These are phyloP conservation scores for Ibidorhyncha struthersii DNA, from an alignment of 2,113 vertebrate genomes.

Conservation along the genomic window DNA sequence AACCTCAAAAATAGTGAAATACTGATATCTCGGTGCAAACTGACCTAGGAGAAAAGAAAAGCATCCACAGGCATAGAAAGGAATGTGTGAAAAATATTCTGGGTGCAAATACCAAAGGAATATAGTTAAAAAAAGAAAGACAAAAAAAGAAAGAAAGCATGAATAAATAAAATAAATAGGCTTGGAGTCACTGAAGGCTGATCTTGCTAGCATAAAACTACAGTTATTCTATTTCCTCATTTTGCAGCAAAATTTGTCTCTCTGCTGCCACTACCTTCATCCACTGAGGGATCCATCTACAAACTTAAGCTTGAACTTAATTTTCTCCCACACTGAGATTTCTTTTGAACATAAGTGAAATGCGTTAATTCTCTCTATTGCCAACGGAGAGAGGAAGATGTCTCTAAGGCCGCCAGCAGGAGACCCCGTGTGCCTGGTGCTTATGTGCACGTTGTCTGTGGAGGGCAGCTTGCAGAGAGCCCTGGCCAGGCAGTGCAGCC, in stretches of 20 bases:
- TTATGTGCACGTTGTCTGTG: rapidly evolving
- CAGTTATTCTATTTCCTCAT: neutral
- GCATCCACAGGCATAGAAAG: neutral
- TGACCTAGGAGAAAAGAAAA: neutral
- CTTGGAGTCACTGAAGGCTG: neutral
- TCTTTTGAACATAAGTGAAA: neutral
- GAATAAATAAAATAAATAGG: neutral
- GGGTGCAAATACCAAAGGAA: neutral
- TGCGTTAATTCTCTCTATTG: neutral
- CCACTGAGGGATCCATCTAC: neutral
- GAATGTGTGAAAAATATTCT: neutral
- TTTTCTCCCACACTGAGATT: neutral
- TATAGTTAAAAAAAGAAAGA: neutral
- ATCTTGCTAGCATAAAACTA: neutral
- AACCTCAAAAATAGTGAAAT: neutral
- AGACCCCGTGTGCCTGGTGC: neutral
- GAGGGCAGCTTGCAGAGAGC: neutral
- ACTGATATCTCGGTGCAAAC: neutral
- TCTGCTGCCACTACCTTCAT: neutral
- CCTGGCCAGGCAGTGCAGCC: neutral
- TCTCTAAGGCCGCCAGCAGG: neutral
- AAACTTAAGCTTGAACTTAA: neutral
- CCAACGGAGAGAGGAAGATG: neutral
- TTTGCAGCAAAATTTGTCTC: neutral
- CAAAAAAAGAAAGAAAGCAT: neutral